Evolutionary conservation across 1,140 invertebrate species (phyloP).

Genomic region (roundworm (Caenorhabditis elegans)): DNA sequence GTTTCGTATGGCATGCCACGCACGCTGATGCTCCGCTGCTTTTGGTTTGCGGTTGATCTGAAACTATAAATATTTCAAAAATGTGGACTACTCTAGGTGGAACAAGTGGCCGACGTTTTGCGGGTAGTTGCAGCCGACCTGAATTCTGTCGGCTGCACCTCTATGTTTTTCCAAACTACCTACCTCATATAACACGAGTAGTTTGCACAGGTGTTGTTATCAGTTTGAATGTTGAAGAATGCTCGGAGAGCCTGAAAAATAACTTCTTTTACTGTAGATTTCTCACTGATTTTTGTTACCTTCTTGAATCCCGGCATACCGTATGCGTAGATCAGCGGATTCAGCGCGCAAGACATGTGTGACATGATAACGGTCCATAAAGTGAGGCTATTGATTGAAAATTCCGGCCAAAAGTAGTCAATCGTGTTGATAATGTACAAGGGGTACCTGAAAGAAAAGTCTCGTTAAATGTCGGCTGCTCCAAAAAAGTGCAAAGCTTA

Average conservation of each 20-base stretch:
- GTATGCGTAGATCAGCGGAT: slow-evolving; percentile 52
- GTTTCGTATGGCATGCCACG: neutral
- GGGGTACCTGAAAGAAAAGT: slow-evolving; percentile 43
- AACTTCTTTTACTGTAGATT: too few species aligned
- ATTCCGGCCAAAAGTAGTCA: slow-evolving; percentile 45
- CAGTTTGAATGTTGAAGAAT: slow-evolving; percentile 41
- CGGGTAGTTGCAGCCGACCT: too few species aligned
- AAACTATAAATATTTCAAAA: neutral
- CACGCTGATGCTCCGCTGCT: slow-evolving; percentile 10
- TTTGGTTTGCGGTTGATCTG: slow-evolving; percentile 25
- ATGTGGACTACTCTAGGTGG: neutral
- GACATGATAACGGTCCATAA: slow-evolving; percentile 48
- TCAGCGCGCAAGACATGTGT: slow-evolving; percentile 46
- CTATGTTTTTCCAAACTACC: too few species aligned
- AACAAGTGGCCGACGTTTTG: too few species aligned
- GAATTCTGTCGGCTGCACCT: too few species aligned
- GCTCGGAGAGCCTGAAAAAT: slow-evolving; percentile 25
- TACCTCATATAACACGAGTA: slow-evolving; percentile 40
- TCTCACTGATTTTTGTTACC: neutral
- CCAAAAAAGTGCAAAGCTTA: neutral
- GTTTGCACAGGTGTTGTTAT: slow-evolving; percentile 23
- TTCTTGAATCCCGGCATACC: slow-evolving; percentile 54
- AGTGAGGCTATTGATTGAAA: slow-evolving; percentile 29
- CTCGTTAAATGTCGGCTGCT: neutral
- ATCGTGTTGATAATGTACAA: slow-evolving; percentile 53